phyloP scores from a whole-genome alignment of 2,113 vertebrate species.

The Apeltes quadracus region DNA sequence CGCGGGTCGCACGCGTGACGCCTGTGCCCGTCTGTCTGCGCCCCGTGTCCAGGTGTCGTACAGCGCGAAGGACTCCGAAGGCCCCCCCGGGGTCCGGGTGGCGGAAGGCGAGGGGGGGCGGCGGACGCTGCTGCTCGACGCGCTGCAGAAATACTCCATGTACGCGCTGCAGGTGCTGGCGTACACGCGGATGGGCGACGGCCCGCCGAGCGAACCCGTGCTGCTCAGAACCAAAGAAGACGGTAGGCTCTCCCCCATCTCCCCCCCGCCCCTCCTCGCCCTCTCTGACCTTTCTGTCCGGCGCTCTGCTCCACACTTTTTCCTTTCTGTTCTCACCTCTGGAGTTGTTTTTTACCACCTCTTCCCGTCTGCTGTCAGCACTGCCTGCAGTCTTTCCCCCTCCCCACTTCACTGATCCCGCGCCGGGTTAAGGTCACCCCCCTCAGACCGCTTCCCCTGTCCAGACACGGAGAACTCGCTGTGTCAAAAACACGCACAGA shows the following conservation, averaged over 20 bases:
- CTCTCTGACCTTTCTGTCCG: slow-evolving; percentile 22
- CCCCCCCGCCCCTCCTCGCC: not conserved
- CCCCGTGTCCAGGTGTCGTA: slow-evolving; percentile 84
- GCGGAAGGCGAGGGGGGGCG: slow-evolving; percentile 85
- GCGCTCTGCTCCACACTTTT: slow-evolving; percentile 20
- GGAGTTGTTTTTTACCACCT: slow-evolving; percentile 25
- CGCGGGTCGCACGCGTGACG: not conserved
- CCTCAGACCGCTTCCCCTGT: slow-evolving; percentile 6
- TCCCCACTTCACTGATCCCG: not conserved
- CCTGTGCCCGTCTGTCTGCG: slow-evolving; percentile 3
- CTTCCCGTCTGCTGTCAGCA: slow-evolving; percentile 16
- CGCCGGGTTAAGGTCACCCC: slow-evolving; percentile 4
- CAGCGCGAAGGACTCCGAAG: slow-evolving; percentile 80
- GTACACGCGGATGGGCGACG: slow-evolving; percentile 89
- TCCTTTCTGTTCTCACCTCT: slow-evolving; percentile 6
- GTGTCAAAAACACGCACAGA: slow-evolving; percentile 27
- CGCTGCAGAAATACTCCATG: slow-evolving; percentile 84
- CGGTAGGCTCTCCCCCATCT: slow-evolving; percentile 75
- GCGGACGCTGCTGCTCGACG: slow-evolving; percentile 81
- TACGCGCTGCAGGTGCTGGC: slow-evolving; percentile 91
- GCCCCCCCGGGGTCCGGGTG: slow-evolving; percentile 77
- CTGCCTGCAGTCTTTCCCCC: not conserved
- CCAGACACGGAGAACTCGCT: not conserved
- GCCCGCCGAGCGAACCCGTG: slow-evolving; percentile 83
- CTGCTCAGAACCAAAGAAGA: slow-evolving; percentile 90